Conservation (phyloP, 1,140 invertebrate species). For the Cotesia chilonis region DNA sequence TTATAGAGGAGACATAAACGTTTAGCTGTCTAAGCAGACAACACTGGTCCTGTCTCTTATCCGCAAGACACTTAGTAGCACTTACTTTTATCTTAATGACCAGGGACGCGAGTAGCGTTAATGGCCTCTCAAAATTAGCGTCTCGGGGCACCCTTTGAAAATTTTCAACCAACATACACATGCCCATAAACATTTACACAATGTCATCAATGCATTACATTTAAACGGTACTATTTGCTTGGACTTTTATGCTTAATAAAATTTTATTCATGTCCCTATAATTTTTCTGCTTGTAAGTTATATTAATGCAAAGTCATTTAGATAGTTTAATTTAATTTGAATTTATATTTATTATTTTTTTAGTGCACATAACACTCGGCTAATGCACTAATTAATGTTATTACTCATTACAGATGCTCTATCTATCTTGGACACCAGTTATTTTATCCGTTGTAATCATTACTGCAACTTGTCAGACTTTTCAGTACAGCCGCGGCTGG, state of each 20-base stretch:
- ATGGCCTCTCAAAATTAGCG: constrained; percentile 65
- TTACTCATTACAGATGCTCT: constrained; percentile 42
- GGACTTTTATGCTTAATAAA: constrained; percentile 1
- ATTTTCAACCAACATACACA: constrained; percentile 40
- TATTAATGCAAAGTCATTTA: neutral
- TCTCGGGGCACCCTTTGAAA: constrained; percentile 43
- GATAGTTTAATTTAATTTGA: neutral
- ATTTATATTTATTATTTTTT: neutral
- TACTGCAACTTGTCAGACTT: constrained; percentile 69
- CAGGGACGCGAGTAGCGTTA: constrained; percentile 62
- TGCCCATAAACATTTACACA: no score
- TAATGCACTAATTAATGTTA: neutral
- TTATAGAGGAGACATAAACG: constrained; percentile 22
- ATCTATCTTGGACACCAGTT: constrained; percentile 25
- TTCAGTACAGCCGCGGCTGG: constrained; percentile 80
- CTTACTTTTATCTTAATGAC: constrained; percentile 68
- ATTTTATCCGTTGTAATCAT: constrained; percentile 42
- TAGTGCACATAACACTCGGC: neutral
- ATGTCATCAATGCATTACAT: no score
- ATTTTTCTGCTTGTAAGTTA: no score
- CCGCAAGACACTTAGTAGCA: constrained; percentile 66
- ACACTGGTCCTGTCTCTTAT: constrained; percentile 57
- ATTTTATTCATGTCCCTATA: neutral
- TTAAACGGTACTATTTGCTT: neutral
- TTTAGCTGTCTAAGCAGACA: constrained; percentile 44